Percentiles rank a stretch among this genome's conserved stretches.
phyloP scores from a whole-genome alignment of 2,797 vertebrate genomes.

The Scolopax rusticola region DNA sequence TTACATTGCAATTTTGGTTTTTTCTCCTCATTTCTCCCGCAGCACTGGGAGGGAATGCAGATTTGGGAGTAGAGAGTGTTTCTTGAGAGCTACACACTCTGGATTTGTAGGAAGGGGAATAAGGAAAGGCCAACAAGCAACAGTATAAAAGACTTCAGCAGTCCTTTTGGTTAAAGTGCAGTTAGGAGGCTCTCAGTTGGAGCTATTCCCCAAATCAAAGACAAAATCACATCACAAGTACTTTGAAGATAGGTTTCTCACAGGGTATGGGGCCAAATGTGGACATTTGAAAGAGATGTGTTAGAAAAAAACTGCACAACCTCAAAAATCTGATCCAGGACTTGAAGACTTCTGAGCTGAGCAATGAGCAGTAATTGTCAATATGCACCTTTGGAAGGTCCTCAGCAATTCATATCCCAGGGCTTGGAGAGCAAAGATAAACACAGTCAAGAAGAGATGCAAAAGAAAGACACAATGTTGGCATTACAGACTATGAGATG shows the following conservation, averaged over 20 bases:
- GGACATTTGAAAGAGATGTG: neutral
- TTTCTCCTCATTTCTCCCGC: neutral
- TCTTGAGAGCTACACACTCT: neutral
- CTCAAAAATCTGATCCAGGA: neutral
- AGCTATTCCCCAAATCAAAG: neutral
- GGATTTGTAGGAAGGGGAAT: too few species aligned
- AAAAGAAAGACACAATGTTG: neutral
- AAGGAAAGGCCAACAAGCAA: neutral
- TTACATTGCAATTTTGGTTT: neutral
- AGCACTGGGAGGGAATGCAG: neutral
- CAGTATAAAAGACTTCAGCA: neutral
- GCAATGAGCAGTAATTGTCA: accelerated
- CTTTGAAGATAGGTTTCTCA: neutral
- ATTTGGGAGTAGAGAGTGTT: neutral
- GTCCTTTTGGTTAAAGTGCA: neutral
- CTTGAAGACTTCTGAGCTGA: neutral
- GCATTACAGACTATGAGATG: neutral
- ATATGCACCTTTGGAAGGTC: neutral
- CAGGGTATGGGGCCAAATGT: neutral
- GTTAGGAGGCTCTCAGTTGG: neutral
- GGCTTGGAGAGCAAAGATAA: neutral
- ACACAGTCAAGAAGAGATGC: neutral
- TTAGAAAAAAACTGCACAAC: neutral
- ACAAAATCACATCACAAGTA: neutral
- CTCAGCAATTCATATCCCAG: neutral